A percentile compares a stretch with the other conserved stretches of the same genome.
These are phyloP conservation scores for Tamandua tetradactyla DNA, from an alignment of 2,797 vertebrate species.

Conservation along the genomic window DNA sequence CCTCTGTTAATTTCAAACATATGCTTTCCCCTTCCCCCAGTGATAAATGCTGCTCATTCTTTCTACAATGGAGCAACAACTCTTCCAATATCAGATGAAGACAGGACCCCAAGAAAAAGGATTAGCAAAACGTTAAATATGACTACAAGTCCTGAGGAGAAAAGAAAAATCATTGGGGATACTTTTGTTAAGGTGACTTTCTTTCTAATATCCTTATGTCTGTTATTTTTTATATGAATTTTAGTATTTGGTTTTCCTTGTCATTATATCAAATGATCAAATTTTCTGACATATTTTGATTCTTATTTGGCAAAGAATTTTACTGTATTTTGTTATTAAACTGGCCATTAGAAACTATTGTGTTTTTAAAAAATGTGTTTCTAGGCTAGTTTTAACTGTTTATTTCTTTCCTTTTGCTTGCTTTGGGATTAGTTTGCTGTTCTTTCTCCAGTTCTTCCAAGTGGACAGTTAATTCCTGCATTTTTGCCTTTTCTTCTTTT, in stretches of 20 bases:
- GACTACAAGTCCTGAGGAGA: conserved; percentile 99
- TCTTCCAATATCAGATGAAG: conserved; percentile 98
- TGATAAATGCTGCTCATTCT: conserved; percentile 98
- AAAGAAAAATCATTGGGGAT: conserved; percentile 99
- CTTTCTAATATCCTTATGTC: neutral
- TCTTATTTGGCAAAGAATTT: neutral
- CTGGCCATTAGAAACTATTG: neutral
- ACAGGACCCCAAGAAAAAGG: conserved; percentile 97
- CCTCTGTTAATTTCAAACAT: neutral
- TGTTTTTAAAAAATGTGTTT: neutral
- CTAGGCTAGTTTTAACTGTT: no score
- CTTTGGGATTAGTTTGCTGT: no score
- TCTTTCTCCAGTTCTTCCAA: no score
- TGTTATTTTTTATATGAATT: neutral
- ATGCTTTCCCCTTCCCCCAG: conserved; percentile 81
- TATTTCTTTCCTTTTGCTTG: no score
- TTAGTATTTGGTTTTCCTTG: conserved; percentile 15
- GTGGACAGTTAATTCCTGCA: no score
- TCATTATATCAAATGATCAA: neutral
- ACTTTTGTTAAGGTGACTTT: conserved; percentile 96
- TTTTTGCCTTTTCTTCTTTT: no score
- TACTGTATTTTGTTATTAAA: neutral
- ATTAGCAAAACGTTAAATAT: conserved; percentile 99
- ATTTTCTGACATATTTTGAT: neutral
- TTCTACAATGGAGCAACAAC: conserved; percentile 99